Base-by-base conservation (phyloP, 2,888 invertebrate species). In the Cerceris rybyensis region DNA sequence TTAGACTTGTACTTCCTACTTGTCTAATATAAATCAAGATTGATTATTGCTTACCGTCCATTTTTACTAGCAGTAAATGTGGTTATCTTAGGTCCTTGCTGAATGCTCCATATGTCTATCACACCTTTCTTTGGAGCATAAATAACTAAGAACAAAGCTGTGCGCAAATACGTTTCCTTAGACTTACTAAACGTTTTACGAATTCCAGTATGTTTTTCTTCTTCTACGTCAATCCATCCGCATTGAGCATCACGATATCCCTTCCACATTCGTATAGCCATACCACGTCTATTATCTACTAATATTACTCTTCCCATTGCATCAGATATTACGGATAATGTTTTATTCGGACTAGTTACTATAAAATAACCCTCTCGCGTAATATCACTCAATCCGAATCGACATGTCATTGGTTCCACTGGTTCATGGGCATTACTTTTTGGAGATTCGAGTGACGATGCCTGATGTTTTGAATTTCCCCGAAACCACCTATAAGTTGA, bases 211-310 rank as follows among this genome's bases (percentile, higher is more conserved):
- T 89, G 91, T 75, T 92, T 93, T 78, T 95, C 95, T 88, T 97
- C 97, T 46, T 94, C 93, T 0, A 97, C 96, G 93, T 97, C 96
- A 55, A 99, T 93, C 95, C 98, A 99, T 2, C 97, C 98, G 91
- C 98, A 97, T 91, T 99, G 97, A 0, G 99, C 98, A 91, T 99
- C 98, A 65, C 99, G 94, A 92, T 98, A 99, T 5, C 99, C 99
- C 93, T 99, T 99, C 95, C 98, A 98, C 90, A 98, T 95, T 66
- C 98, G 94, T 52, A 98, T 93, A 39, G 97, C 95, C 67, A 96
- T 94, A 0, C 98, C 98, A 82, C 95, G 95, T 61, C 94, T 94
- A 13, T 97, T 95, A 92, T 99, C 98, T 46, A 99, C 93, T 14
- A 99, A 93, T 57, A 96, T 95, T 0, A 99, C 96, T 72, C 99